A percentile compares a stretch with the other conserved stretches of the same genome.
Evolutionary conservation across 2,113 vertebrate genomes (phyloP).

Genomic region (Fukomys damarensis): DNA sequence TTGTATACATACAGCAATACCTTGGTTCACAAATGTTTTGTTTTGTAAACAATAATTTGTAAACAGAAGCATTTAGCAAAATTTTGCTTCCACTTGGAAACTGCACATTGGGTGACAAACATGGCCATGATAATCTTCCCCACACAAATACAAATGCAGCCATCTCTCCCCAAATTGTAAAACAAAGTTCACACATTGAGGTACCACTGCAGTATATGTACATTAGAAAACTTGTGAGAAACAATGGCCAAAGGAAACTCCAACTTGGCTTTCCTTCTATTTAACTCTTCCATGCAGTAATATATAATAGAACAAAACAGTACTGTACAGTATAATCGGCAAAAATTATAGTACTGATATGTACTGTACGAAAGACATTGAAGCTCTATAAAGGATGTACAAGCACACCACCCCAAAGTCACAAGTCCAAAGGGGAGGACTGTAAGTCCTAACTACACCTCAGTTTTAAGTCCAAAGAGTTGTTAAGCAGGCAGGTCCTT

Average conservation of each 20-base stretch:
- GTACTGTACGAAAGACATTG: background rate
- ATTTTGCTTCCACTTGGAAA: background rate
- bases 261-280: background rate
- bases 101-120: background rate
- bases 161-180: background rate
- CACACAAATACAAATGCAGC: no score
- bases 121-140: background rate
- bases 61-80: background rate
- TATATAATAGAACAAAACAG: background rate
- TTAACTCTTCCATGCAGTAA: background rate
- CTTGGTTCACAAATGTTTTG: background rate
- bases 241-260: background rate
- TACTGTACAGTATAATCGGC: background rate
- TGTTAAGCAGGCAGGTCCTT: background rate
- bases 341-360: background rate
- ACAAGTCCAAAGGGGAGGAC: background rate
- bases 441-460: background rate
- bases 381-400: background rate
- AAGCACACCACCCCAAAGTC: no score
- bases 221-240: background rate
- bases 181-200: background rate
- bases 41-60: background rate
- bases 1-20: background rate
- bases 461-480: background rate
- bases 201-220: background rate